Percentiles rank a stretch among this genome's conserved stretches.
phyloP scores from a whole-genome alignment of 2,888 invertebrate genomes.

The Cataglyphis livida region DNA sequence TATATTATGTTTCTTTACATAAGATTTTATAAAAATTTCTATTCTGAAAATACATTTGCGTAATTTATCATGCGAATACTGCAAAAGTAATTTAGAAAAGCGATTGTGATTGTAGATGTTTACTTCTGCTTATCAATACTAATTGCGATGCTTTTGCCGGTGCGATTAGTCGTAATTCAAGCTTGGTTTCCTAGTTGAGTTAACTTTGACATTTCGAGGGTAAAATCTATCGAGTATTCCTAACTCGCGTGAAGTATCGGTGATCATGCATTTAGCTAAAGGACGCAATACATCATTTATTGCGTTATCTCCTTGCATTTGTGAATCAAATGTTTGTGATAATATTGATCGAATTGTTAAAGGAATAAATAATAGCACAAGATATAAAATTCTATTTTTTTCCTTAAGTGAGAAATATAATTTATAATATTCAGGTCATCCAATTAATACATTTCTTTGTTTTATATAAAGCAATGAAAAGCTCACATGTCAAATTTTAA shows the following conservation, averaged over 20 bases:
- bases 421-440: not conserved
- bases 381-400: not conserved
- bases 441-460: not conserved
- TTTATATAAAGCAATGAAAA: not conserved
- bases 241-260: constrained; percentile 14
- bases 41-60: not conserved
- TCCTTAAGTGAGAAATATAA: not conserved
- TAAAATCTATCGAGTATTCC: constrained; percentile 27
- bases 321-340: not conserved
- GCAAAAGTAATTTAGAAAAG: constrained; percentile 20
- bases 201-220: constrained; percentile 23
- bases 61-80: not conserved
- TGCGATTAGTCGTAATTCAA: constrained; percentile 20
- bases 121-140: constrained; percentile 35
- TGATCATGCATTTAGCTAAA: constrained; percentile 11
- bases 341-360: constrained; percentile 11
- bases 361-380: not conserved
- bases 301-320: not conserved
- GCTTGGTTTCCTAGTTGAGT: constrained; percentile 24
- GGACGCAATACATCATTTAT: constrained; percentile 20
- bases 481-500: not conserved
- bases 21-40: not conserved
- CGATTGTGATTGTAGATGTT: constrained; percentile 25
- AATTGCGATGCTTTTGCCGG: constrained; percentile 27
- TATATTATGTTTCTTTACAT: not conserved